A percentile compares a stretch with the other conserved stretches of the same genome.
Evolutionary conservation across 2,113 vertebrate species (phyloP).

Genomic region (Pampusana beccarii): DNA sequence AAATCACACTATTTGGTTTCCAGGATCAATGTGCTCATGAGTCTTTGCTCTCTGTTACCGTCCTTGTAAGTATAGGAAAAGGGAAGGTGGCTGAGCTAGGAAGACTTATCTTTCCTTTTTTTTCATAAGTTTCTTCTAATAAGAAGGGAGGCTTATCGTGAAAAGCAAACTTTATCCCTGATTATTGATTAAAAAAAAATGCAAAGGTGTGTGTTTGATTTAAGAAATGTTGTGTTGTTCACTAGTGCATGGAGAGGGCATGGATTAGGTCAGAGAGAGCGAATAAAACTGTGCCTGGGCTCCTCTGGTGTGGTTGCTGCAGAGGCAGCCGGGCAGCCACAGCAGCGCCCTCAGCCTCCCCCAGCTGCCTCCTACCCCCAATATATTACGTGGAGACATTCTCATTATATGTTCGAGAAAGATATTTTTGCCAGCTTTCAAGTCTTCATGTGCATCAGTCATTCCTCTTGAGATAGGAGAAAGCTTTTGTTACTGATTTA

Average conservation of each 20-base stretch:
- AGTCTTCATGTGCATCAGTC: not conserved
- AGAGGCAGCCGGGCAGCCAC: not conserved
- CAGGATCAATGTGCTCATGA: not conserved
- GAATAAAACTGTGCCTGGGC: not conserved
- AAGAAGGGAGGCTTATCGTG: not conserved
- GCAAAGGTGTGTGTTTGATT: not conserved
- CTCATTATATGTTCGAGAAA: not conserved
- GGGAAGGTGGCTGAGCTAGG: not conserved
- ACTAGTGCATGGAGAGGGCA: not conserved
- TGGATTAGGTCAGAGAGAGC: not conserved
- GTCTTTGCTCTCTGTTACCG: not conserved
- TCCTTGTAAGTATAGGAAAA: not conserved
- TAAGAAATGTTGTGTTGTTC: not conserved
- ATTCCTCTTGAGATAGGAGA: not conserved
- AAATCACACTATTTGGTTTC: not conserved
- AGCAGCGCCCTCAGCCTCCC: not conserved
- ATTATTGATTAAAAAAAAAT: not conserved
- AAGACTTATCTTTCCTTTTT: not conserved
- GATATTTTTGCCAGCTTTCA: not conserved
- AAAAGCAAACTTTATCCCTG: not conserved
- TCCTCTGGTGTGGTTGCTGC: not conserved
- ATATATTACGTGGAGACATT: not conserved
- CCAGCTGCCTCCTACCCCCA: not conserved
- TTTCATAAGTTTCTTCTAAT: not conserved
- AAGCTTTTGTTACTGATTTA: not conserved